Conservation (phyloP, 2,888 invertebrate species). For the Tromatobia lineatoria region DNA sequence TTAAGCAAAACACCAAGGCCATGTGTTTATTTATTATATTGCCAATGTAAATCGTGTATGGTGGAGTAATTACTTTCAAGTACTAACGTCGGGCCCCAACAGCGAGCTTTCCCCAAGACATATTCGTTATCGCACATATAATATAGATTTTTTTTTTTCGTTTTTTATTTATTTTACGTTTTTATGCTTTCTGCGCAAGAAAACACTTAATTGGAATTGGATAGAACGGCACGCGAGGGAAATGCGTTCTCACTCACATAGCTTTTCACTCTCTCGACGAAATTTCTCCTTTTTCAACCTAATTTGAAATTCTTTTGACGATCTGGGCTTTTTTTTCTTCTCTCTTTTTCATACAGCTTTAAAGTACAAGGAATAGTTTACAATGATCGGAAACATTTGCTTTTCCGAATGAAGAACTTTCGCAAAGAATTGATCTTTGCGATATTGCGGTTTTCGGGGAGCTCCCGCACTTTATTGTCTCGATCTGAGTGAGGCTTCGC, state of each 20-base stretch:
- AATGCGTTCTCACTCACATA: conserved; percentile 38
- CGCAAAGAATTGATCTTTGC: conserved; percentile 4
- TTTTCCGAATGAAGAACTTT: conserved; percentile 37
- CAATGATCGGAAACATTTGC: conserved; percentile 73
- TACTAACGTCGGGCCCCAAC: conserved; percentile 60
- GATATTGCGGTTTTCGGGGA: conserved; percentile 39
- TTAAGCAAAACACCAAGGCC: conserved; percentile 71
- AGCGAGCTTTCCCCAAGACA: conserved; percentile 65
- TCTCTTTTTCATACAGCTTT: conserved; percentile 39
- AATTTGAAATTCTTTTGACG: conserved; percentile 34
- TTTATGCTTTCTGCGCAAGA: conserved; percentile 37
- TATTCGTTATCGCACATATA: conserved; percentile 54
- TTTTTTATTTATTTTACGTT: neutral
- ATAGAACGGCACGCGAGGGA: conserved; percentile 38
- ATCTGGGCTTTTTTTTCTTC: conserved; percentile 14
- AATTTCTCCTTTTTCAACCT: conserved; percentile 26
- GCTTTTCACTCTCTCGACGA: conserved; percentile 11
- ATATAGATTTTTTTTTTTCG: conserved; percentile 24
- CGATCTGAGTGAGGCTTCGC: conserved; percentile 56
- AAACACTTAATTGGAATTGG: conserved; percentile 60
- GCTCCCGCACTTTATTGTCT: conserved; percentile 68
- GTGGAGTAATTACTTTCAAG: conserved; percentile 64
- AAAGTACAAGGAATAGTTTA: conserved; percentile 72
- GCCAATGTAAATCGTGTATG: conserved; percentile 1
- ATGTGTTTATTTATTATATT: conserved; percentile 62